Base-by-base conservation (phyloP, 2,113 vertebrate genomes). In the Scomber japonicus region DNA sequence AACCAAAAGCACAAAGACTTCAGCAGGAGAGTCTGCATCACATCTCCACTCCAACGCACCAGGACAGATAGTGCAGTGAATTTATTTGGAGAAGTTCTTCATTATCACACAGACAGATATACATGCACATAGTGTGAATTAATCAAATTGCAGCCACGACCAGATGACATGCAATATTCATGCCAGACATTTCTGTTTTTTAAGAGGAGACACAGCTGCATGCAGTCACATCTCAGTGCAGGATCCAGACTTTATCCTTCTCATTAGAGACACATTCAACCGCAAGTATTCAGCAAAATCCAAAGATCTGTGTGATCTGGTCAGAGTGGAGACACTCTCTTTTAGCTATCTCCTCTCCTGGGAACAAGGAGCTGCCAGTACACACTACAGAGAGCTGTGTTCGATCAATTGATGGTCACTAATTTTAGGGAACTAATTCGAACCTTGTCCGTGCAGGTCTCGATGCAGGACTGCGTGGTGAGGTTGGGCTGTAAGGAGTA, bases 391-490 rank as follows among this genome's bases (percentile, higher is more conserved):
- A 69, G 46, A 67, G 68, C 12, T 53, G 13, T 16, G 74, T 19
- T 68, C 46, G 55, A 50, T 75, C 35, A 72, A 78, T 27, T 76
- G 64, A 83, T 85, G 46, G 63, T 51, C 30, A 24, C 40, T 46
- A 17, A 66, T 27, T 75, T 69, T 5, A 21, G 8, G 70, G 59
- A 40, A 7, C 4, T 30, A n/a, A 31, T 46, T 12, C 96, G 93
- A 95, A 99, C 98, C 95, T 98, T 97, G 90, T 97, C 95, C 62
- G 97, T 97, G 93, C 98, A 99, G 85, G 96, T 96, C 93, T 97
- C 96, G 0, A 97, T 96, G 94, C 98, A 99, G 80, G 89, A 95
- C 91, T 98, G 97, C 48, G 94, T 93, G 0, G 97, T 98, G 59
- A 96, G 78, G 78, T 98, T 98, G 74, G 92, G 86, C 80, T 96